phyloP scores from a whole-genome alignment of 2,797 vertebrate species.

The Hydrolagus colliei region DNA sequence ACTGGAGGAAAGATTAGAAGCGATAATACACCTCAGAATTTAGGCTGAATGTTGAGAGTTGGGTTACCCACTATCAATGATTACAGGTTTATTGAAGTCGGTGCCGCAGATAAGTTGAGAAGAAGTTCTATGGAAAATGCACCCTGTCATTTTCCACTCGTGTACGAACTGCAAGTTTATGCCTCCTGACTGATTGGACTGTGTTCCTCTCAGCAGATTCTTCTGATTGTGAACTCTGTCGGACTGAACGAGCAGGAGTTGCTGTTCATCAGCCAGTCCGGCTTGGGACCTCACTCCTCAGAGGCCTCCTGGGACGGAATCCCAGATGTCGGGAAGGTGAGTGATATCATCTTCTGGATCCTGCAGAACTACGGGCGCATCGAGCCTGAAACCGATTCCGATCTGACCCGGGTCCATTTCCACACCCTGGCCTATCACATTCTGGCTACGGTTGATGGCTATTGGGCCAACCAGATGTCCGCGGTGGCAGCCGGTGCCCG shows the following conservation, averaged over 20 bases:
- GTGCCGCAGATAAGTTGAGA: too few species aligned
- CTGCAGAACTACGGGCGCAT: conserved; percentile 70
- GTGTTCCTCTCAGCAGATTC: conserved; percentile 84
- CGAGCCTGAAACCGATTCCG: conserved; percentile 53
- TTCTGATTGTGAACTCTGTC: conserved; percentile 82
- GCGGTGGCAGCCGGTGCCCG: conserved; percentile 83
- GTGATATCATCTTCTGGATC: conserved; percentile 91
- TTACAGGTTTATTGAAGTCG: too few species aligned
- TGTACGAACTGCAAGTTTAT: too few species aligned
- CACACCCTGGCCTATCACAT: conserved; percentile 92
- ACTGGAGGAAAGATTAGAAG: too few species aligned
- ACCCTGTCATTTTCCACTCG: too few species aligned
- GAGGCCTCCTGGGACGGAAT: conserved; percentile 70
- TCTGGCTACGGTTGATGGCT: conserved; percentile 78
- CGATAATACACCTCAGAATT: too few species aligned
- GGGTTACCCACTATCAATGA: too few species aligned
- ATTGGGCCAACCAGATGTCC: conserved; percentile 84
- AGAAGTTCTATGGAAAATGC: too few species aligned
- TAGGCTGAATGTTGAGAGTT: too few species aligned
- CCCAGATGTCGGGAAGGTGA: conserved; percentile 78
- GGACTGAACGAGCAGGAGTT: conserved; percentile 97
- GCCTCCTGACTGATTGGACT: neutral
- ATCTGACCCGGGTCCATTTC: conserved; percentile 88
- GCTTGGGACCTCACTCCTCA: conserved; percentile 72
- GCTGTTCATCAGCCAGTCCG: conserved; percentile 84